Evolutionary conservation across 2,888 invertebrate genomes (phyloP), one percentile per base, ranked within the genome.

Genomic region (Lasioglossum vierecki): DNA sequence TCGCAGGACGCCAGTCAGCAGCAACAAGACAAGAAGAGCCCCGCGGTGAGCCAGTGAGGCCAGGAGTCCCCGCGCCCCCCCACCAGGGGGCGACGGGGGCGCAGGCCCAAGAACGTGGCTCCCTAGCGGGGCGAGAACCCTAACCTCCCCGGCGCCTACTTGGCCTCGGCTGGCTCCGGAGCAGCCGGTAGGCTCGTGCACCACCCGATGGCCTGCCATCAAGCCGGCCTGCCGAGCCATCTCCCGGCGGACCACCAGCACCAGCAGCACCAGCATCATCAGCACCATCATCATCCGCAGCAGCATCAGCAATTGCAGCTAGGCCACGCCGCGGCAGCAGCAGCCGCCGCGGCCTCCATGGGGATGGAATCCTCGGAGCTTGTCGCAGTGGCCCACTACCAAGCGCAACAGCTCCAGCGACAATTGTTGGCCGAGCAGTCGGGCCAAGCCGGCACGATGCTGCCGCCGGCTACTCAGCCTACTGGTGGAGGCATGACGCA

Each of bases 11-110:
- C 96, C 96, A 94, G 96, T 96, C 94, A 97, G 96, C 97, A 97
- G 95, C 97, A 97, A 96, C 96, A 97, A 94, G 97, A 97, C 95
- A 97, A 97, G 95, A 97, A 97, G 96, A 97, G 97, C 95, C 97
- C 97, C 93, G 97, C 97, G 93, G 97, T 97, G 95, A 97, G 97
- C 96, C 97, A 97, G 97, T 97, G 96, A 96, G 96, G 96, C 95
- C 95, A 95, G 95, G 95, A 95, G 95, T 95, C 95, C 95, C 95
- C 95, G 95, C 95, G 95, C 94, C 95, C 95, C 93, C 94, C 95
- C 91, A 95, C 94, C 94, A 93, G 95, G 94, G 95, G 95, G 94
- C 95, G 95, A 93, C 95, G 95, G 95, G 95, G 95, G 95, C 95
- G 95, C 95, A 94, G 95, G 95, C 95, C 95, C 95, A 95, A 95